Evolutionary conservation across 2,888 invertebrate species (phyloP), one percentile per base, ranked within the genome.

Genomic region (Eueremaeus valkanovi): DNA sequence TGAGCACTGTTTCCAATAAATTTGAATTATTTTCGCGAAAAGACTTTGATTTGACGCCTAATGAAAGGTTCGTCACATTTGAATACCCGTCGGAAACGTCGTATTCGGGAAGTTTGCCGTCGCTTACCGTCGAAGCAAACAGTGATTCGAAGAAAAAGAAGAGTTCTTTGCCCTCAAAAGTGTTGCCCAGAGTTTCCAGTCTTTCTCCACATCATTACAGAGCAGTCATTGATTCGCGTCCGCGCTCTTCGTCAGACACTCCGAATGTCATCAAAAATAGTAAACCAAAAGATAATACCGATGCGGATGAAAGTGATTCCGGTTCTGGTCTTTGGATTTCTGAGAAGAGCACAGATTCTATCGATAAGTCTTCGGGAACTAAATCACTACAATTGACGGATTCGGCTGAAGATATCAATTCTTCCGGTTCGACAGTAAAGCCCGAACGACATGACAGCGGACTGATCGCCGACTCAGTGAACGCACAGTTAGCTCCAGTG

Each of bases 231-330:
- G 70, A 70, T 27, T 70, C 45, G 5, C 70, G 70, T 21, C 72
- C 49, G 13, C 75, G 75, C 3, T 72, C 75, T 61, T 75, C 75
- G 29, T 75, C 75, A 2, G 70, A 70, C 13, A 45, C 42, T 27
- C 70, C 70, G 36, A 42, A 42, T 42, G 24, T 42, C 5, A 11
- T 6, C 2, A 11, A 42, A 16, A 18, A 27, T 29, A 24, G 24
- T 5, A 9, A 3, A 2, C 40, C 27, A 11, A 70, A 70, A 45
- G 70, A 11, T 29, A 13, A 24, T 42, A 24, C 21, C 24, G 66
- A 66, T 21, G 66, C 13, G 11, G 66, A 66, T 21, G 66, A 66
- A 36, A 70, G 29, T 70, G 70, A 70, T 11, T 27, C 11, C 21
- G 42, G 36, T 70, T 45, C 42, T 29, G 70, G 70, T 3, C 42